Base-by-base conservation (phyloP, 2,113 vertebrate species). In the Ctenomys sociabilis region DNA sequence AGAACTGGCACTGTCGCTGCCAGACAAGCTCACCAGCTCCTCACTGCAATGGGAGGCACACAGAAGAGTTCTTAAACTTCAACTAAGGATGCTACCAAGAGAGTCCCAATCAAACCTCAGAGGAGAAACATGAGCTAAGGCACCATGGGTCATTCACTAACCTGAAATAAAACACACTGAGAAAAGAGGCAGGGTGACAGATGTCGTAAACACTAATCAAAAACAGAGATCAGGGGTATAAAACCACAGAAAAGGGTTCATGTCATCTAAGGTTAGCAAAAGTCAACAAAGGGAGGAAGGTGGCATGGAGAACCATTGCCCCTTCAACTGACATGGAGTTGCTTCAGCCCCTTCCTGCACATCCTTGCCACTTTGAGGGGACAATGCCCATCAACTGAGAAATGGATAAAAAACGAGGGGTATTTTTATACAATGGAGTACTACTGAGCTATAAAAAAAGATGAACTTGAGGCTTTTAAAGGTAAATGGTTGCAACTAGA, bases 301-400 rank as follows among this genome's bases (percentile, higher is more conserved):
- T 30, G 30, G 26, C 32, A 26, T 3, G 6, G 16, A 84, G 75
- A 72, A 22, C 3, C 14, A 19, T 19, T 3, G 22, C 12, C 43
- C 30, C 35, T 81, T 70, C 40, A 37, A 61, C 3, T 3, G 0
- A 16, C 0, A 1, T 0, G 11, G 61, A 17, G 28, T 30, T n/a
- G 22, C 43, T 19, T n/a, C 32, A 26, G 32, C 54, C 52, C 66
- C 54, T 63, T 61, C 61, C 82, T 83, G 45, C 6, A 13, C 30
- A 19, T 37, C 49, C 30, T 0, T 57, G 70, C 77, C 78, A 22
- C 40, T 35, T 73, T 61, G 54, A 16, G 30, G 64, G 9, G 17
- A 57, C 54, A 17, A 19, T 57, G 54, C 16, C 54, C 16, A 19
- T 19, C 54, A 57, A 57, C 54, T 57, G 54, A 57, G 54, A 57